phyloP scores from a whole-genome alignment of 2,113 vertebrate species.

The Amblyopsis rosae region DNA sequence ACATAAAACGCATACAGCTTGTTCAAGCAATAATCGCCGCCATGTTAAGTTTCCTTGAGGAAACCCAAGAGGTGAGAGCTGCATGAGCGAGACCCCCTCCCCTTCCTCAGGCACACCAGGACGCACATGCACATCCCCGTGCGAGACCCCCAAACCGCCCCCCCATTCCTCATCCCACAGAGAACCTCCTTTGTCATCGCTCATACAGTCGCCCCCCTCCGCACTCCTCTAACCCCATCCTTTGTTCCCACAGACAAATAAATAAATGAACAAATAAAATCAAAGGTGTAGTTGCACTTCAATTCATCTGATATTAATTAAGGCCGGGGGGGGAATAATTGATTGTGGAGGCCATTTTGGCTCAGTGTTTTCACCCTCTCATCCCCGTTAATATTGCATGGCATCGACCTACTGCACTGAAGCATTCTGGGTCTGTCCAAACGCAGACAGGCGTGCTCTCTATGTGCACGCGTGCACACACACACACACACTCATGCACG shows the following conservation, averaged over 20 bases:
- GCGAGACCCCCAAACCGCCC: slow-evolving; percentile 52
- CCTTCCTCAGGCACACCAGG: slow-evolving; percentile 34
- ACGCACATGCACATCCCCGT: slow-evolving; percentile 77
- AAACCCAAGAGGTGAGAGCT: slow-evolving; percentile 36
- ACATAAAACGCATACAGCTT: background rate
- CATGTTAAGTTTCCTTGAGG: slow-evolving; percentile 24
- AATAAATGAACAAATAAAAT: slow-evolving; percentile 7
- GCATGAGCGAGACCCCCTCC: slow-evolving; percentile 45
- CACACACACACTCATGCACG: background rate
- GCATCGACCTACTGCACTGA: slow-evolving; percentile 38
- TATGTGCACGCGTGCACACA: slow-evolving; percentile 11
- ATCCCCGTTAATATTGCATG: slow-evolving; percentile 60
- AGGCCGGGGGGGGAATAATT: slow-evolving; percentile 49
- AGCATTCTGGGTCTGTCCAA: slow-evolving; percentile 34
- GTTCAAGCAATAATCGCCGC: background rate
- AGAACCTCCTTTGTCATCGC: slow-evolving; percentile 25
- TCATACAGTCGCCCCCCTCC: slow-evolving; percentile 60
- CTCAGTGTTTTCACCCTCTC: slow-evolving; percentile 55
- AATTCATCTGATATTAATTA: slow-evolving; percentile 53
- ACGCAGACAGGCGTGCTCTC: slow-evolving; percentile 10
- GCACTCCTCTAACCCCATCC: background rate
- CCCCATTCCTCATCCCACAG: background rate
- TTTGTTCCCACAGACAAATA: background rate
- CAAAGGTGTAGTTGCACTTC: slow-evolving; percentile 26
- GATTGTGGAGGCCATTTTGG: slow-evolving; percentile 46